Base-by-base conservation (phyloP, 2,113 vertebrate genomes). In the Gobius niger region DNA sequence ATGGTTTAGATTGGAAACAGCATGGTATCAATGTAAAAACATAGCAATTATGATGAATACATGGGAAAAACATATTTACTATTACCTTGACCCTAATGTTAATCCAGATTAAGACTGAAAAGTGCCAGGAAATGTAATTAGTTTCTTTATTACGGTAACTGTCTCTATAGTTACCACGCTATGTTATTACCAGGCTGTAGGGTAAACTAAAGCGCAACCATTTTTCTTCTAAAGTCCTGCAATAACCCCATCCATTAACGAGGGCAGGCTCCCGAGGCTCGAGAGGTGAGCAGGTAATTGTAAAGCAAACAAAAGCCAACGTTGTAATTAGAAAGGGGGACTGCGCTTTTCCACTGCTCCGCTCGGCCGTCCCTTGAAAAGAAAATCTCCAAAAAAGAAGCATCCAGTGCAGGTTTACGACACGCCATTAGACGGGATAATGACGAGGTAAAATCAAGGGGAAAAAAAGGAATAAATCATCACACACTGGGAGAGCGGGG, bases 401-500 rank as follows among this genome's bases (percentile, higher is more conserved):
- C 50, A 68, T 57, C 63, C 47, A 15, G 46, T 49, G n/a, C 76
- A 4, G 65, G 70, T 87, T 80, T 82, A 73, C 68, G 68, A 63
- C 65, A 76, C 68, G 11, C 66, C 70, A 70, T 77, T 75, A 80
- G 52, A 67, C 70, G 1, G 7, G 51, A 72, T 84, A 69, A 80
- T 72, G 66, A 72, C 60, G 12, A 51, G 41, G 63, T 70, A 49
- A 71, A 76, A 73, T 34, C 24, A 3, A 65, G 62, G 69, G 63
- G 70, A 50, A 70, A 74, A 72, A 50, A 70, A 74, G 77, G 41
- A 63, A 72, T 10, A 65, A 75, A 73, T 52, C 53, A 46, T n/a
- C 67, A 52, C 44, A 75, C 46, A 61, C 1, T 1, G 18, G 65
- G 19, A 19, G 67, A 73, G 7, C 52, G 57, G 16, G 42, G 61